Percentiles rank a stretch among this genome's conserved stretches.
Conservation (phyloP, 2,888 invertebrate genomes). For the Vesta saturnalis region DNA sequence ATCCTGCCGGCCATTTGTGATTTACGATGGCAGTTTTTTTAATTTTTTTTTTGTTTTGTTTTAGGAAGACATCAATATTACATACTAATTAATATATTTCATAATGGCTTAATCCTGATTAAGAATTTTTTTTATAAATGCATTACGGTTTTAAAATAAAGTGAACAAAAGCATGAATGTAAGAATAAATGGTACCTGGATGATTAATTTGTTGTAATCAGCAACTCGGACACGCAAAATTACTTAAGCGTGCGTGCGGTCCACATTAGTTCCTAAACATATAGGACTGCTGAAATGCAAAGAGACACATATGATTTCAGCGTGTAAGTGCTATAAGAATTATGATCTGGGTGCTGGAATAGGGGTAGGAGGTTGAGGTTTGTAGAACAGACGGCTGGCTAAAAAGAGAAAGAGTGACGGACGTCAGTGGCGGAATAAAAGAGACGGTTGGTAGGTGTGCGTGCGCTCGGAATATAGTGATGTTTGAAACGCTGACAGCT, state of each 20-base stretch:
- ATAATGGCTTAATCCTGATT: slow-evolving; percentile 10
- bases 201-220: slow-evolving; percentile 57
- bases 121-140: not conserved
- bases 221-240: slow-evolving; percentile 55
- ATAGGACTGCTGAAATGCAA: slow-evolving; percentile 40
- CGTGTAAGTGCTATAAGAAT: slow-evolving; percentile 57
- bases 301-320: slow-evolving; percentile 40
- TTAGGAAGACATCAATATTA: slow-evolving; percentile 48
- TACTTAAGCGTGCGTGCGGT: slow-evolving; percentile 53
- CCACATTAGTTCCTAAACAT: slow-evolving; percentile 47
- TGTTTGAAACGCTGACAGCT: slow-evolving; percentile 65
- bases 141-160: slow-evolving; percentile 13
- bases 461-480: slow-evolving; percentile 62
- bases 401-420: slow-evolving; percentile 40
- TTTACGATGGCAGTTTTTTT: slow-evolving; percentile 49
- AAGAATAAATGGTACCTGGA: slow-evolving; percentile 40
- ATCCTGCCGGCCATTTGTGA: slow-evolving; percentile 52
- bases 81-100: slow-evolving; percentile 10
- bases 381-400: slow-evolving; percentile 55
- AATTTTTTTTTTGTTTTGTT: slow-evolving; percentile 48
- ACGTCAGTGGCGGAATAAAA: slow-evolving; percentile 41
- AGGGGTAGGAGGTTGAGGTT: slow-evolving; percentile 61
- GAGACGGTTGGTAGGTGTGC: slow-evolving; percentile 56
- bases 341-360: slow-evolving; percentile 59
- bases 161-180: slow-evolving; percentile 22